Percentiles rank a stretch among this genome's conserved stretches.
These are phyloP conservation scores for Poeciliopsis occidentalis DNA, from an alignment of 2,113 vertebrate genomes.

Conservation along the genomic window DNA sequence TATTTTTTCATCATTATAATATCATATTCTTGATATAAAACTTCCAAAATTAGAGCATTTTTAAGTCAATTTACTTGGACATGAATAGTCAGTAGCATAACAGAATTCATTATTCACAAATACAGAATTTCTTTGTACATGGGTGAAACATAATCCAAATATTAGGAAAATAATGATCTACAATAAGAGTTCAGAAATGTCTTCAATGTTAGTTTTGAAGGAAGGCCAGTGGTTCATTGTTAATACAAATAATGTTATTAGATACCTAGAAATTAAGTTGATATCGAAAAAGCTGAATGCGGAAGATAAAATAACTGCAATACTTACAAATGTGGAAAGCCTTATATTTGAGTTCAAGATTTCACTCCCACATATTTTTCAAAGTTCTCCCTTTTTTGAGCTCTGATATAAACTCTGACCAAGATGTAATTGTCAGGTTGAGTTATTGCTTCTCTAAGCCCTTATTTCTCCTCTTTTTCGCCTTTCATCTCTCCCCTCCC, in stretches of 20 bases:
- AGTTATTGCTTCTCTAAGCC: conserved; percentile 68
- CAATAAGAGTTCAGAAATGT: neutral
- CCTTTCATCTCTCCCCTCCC: conserved; percentile 68
- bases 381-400: conserved; percentile 35
- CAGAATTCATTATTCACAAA: no score
- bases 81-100: neutral
- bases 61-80: neutral
- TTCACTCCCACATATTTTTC: conserved; percentile 3
- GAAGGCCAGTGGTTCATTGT: neutral
- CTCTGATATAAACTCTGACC: conserved; percentile 51
- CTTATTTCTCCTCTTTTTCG: conserved; percentile 57
- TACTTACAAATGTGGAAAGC: neutral
- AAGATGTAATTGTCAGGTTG: conserved; percentile 66
- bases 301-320: neutral
- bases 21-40: neutral
- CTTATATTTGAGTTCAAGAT: conserved; percentile 2
- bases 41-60: neutral
- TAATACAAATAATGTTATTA: neutral
- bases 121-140: no score
- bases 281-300: neutral
- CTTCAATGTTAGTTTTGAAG: neutral
- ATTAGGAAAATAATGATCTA: neutral
- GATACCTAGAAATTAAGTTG: neutral
- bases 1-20: neutral
- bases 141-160: neutral